A percentile compares a stretch with the other conserved stretches of the same genome.
These are phyloP conservation scores for Tetranychus truncatus DNA, from an alignment of 2,888 invertebrate species.

Conservation along the genomic window DNA sequence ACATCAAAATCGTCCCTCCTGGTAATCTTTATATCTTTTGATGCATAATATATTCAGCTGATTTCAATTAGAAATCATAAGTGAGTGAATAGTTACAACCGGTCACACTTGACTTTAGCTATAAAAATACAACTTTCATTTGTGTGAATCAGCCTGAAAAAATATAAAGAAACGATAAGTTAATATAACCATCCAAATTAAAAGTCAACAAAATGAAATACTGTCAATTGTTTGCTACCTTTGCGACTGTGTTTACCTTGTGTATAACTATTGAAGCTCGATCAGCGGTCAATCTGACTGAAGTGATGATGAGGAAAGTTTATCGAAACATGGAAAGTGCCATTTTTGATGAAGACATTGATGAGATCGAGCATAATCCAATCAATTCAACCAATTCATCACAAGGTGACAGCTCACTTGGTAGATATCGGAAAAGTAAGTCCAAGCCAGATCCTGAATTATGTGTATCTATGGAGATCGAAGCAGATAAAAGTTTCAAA, in stretches of 20 bases:
- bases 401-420: not conserved
- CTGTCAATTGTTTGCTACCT: no score
- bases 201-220: no score
- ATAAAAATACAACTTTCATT: no score
- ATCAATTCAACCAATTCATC: not conserved
- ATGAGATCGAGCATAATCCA: not conserved
- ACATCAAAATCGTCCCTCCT: no score
- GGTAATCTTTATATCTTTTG: no score
- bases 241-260: not conserved
- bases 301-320: not conserved
- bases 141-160: no score
- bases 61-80: no score
- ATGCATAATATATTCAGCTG: no score
- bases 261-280: not conserved
- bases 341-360: not conserved
- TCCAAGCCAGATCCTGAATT: not conserved
- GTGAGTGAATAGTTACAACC: no score
- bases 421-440: not conserved
- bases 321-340: not conserved
- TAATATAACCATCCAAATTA: no score
- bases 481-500: slow-evolving; percentile 8
- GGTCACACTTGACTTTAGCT: no score
- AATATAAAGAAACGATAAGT: no score
- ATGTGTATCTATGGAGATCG: not conserved
- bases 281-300: not conserved